phyloP scores from a whole-genome alignment of 1,140 invertebrate species.

The Ostrea edulis region DNA sequence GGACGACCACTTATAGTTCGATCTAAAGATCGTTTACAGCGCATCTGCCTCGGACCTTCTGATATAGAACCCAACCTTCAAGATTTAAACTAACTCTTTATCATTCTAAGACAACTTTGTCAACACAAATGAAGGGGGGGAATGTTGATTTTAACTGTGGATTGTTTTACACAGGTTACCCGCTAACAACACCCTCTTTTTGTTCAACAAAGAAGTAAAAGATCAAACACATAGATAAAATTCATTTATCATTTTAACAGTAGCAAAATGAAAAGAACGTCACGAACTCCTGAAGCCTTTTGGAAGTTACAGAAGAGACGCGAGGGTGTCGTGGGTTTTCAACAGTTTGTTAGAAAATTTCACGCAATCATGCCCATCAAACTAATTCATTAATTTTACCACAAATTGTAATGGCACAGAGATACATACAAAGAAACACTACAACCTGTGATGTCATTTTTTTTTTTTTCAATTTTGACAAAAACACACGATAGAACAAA shows the following conservation, averaged over 20 bases:
- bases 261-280: background rate
- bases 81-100: slow-evolving; percentile 36
- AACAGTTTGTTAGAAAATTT: background rate
- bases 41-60: background rate
- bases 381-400: background rate
- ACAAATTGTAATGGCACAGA: background rate
- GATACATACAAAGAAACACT: background rate
- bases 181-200: slow-evolving; percentile 18
- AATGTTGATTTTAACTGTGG: slow-evolving; percentile 1
- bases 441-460: background rate
- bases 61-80: background rate
- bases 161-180: slow-evolving; percentile 13
- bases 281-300: background rate
- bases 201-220: slow-evolving; percentile 22
- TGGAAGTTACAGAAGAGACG: background rate
- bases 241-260: slow-evolving; percentile 12
- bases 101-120: slow-evolving; percentile 23
- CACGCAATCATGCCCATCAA: background rate
- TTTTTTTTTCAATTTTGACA: background rate
- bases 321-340: background rate
- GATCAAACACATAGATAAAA: slow-evolving; percentile 14
- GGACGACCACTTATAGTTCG: background rate
- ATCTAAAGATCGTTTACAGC: slow-evolving; percentile 28
- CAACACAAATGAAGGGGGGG: background rate
- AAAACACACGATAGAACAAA: background rate